Conservation (phyloP, 1,140 invertebrate species). For the Campoletis sonorensis region DNA sequence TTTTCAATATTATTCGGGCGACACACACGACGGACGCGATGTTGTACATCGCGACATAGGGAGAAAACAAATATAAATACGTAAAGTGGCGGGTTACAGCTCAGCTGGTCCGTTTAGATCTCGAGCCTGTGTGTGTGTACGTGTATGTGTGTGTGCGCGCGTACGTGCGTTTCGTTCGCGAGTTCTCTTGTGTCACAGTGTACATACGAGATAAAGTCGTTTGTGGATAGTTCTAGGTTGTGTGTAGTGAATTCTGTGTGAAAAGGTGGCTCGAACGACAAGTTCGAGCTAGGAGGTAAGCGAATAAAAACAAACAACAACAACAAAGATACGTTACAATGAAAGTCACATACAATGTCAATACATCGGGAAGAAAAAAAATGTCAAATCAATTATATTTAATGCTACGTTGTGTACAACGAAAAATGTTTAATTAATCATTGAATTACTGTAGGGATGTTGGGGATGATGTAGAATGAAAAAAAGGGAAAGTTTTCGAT, state of each 20-base stretch:
- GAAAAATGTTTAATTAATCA: too few species aligned
- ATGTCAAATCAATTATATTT: too few species aligned
- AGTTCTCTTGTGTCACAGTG: slow-evolving; percentile 19
- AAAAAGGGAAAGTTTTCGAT: too few species aligned
- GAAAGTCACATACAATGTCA: too few species aligned
- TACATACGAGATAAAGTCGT: slow-evolving; percentile 34
- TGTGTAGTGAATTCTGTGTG: slow-evolving; percentile 20
- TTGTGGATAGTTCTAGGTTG: slow-evolving; percentile 47
- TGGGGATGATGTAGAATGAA: too few species aligned
- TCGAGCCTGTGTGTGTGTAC: slow-evolving; percentile 47
- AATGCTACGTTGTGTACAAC: too few species aligned
- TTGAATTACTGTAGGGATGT: too few species aligned
- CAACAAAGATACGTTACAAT: too few species aligned
- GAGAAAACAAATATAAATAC: slow-evolving; percentile 29
- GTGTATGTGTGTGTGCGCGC: slow-evolving; percentile 52
- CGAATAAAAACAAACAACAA: neutral
- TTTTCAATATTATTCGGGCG: too few species aligned
- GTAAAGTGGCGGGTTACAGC: slow-evolving; percentile 58
- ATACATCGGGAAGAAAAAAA: too few species aligned
- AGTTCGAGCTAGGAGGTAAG: slow-evolving; percentile 41
- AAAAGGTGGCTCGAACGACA: slow-evolving; percentile 28
- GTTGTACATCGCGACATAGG: slow-evolving; percentile 5
- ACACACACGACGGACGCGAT: neutral
- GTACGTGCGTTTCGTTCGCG: slow-evolving; percentile 33
- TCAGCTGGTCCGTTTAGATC: slow-evolving; percentile 64